Percentiles rank a stretch among this genome's conserved stretches.
phyloP scores from a whole-genome alignment of 2,888 invertebrate genomes.

The Brachypterus glaber region DNA sequence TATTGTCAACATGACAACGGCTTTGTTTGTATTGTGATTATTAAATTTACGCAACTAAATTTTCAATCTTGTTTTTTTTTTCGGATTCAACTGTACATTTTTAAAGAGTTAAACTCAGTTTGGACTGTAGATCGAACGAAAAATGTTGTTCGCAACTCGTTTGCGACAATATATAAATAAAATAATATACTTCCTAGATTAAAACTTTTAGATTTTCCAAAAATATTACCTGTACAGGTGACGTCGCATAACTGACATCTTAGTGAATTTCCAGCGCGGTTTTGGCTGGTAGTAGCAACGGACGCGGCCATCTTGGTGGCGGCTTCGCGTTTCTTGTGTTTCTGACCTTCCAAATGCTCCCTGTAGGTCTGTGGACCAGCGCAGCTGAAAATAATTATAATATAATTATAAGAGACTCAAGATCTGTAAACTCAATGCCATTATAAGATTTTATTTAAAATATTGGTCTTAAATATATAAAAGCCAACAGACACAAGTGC shows the following conservation, averaged over 20 bases:
- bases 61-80: no score
- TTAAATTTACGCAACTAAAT: no score
- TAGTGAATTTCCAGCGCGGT: conserved; percentile 59
- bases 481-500: no score
- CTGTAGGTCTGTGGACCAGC: conserved; percentile 62
- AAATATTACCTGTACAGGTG: conserved; percentile 77
- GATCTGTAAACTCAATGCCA: no score
- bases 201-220: background rate
- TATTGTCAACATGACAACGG: no score
- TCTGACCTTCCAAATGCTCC: conserved; percentile 97
- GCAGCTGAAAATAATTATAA: conserved; percentile 36
- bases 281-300: conserved; percentile 52
- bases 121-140: no score
- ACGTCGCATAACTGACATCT: conserved; percentile 98
- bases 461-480: no score
- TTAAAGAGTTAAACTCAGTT: no score
- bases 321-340: conserved; percentile 97
- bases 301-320: conserved; percentile 63
- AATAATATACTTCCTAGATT: conserved; percentile 2
- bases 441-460: no score
- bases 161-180: conserved; percentile 5
- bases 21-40: no score
- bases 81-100: no score
- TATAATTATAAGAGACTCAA: no score
- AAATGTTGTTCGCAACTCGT: conserved; percentile 1